A percentile compares a stretch with the other conserved stretches of the same genome.
Evolutionary conservation across 2,888 invertebrate species (phyloP).

Genomic region (Aspidapion aeneum): DNA sequence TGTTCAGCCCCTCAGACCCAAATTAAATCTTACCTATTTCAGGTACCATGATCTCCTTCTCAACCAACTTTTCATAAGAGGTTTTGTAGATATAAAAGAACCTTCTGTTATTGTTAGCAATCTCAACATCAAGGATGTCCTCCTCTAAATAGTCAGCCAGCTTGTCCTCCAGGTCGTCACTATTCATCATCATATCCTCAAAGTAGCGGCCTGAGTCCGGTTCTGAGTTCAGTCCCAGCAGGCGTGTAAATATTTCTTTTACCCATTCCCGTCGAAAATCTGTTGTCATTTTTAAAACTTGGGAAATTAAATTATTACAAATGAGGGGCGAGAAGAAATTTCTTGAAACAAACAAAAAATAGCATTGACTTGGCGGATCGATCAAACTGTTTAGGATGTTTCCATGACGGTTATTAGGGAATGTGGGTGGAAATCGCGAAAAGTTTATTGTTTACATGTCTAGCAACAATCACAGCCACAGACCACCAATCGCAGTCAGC

Average conservation of each 20-base stretch:
- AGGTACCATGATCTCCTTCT: slow-evolving; percentile 68
- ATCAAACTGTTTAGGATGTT: too few relatives aligned
- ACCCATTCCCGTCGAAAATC: slow-evolving; percentile 69
- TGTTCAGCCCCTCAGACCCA: too few relatives aligned
- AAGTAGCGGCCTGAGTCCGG: slow-evolving; percentile 55
- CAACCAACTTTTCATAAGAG: slow-evolving; percentile 66
- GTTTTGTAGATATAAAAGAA: slow-evolving; percentile 67
- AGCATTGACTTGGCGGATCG: too few relatives aligned
- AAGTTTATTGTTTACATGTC: too few relatives aligned
- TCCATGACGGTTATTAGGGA: too few relatives aligned
- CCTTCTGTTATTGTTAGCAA: slow-evolving; percentile 54
- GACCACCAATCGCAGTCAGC: too few relatives aligned
- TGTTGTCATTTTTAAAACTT: slow-evolving; percentile 20
- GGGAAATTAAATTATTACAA: too few relatives aligned
- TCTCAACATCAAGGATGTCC: slow-evolving; percentile 52
- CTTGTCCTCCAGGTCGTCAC: slow-evolving; percentile 53
- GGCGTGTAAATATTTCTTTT: slow-evolving; percentile 58
- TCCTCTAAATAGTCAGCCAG: slow-evolving; percentile 54
- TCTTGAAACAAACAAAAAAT: too few relatives aligned
- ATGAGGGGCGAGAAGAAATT: too few relatives aligned
- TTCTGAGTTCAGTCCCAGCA: slow-evolving; percentile 54
- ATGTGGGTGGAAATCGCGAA: too few relatives aligned
- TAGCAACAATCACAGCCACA: too few relatives aligned
- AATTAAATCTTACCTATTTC: slow-evolving; percentile 63
- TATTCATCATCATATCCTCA: slow-evolving; percentile 55